Percentiles rank a stretch among this genome's conserved stretches.
Evolutionary conservation across 2,888 invertebrate species (phyloP).

Genomic region (Melipona beecheii): DNA sequence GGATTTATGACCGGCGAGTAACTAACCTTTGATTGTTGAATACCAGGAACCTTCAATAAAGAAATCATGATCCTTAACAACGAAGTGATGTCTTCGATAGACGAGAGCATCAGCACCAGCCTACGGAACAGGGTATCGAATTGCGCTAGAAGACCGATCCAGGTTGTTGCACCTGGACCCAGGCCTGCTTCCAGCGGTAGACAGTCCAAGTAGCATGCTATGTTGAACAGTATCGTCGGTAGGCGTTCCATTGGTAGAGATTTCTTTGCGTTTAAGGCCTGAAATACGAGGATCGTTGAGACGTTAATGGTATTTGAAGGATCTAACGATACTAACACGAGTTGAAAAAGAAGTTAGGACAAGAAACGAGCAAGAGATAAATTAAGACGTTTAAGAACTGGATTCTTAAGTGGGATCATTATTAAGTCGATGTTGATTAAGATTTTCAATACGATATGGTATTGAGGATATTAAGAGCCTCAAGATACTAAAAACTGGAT

Average conservation of each 20-base stretch:
- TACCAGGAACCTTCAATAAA: constrained; percentile 93
- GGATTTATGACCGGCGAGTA: constrained; percentile 16
- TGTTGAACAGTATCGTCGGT: constrained; percentile 93
- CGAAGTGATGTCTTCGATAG: constrained; percentile 89
- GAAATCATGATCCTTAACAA: constrained; percentile 91
- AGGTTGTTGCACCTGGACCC: constrained; percentile 88
- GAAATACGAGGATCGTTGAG: constrained; percentile 69
- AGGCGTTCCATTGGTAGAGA: constrained; percentile 89
- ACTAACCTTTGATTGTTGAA: constrained; percentile 91
- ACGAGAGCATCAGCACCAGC: constrained; percentile 89
- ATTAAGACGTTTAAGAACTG: too few species aligned
- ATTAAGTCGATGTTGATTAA: too few species aligned
- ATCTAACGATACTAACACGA: too few species aligned
- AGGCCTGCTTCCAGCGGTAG: constrained; percentile 92
- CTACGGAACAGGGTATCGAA: constrained; percentile 94
- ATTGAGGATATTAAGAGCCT: too few species aligned
- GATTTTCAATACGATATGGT: too few species aligned
- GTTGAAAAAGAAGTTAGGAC: too few species aligned
- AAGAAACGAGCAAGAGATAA: too few species aligned
- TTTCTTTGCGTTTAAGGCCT: constrained; percentile 92
- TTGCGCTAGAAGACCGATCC: constrained; percentile 93
- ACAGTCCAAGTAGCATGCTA: constrained; percentile 96
- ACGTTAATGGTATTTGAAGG: background rate
- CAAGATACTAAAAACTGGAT: too few species aligned
- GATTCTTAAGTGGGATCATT: too few species aligned